Percentiles rank a stretch among this genome's conserved stretches.
These are phyloP conservation scores for Himalopsyche tibetana DNA, from an alignment of 2,888 invertebrate genomes.

Conservation along the genomic window DNA sequence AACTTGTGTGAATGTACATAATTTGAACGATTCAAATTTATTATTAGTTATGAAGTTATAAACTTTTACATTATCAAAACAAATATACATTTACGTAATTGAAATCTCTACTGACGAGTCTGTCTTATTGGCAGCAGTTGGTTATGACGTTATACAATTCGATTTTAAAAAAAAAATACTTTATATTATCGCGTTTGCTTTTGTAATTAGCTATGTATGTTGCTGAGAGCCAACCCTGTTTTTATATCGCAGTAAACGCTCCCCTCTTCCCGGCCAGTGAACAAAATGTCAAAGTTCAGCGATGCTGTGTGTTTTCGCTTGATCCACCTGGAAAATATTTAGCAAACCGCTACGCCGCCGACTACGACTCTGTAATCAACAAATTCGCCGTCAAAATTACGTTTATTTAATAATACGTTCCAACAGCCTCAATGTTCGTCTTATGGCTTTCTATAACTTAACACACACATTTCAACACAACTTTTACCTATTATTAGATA, in stretches of 20 bases:
- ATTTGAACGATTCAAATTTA: no score
- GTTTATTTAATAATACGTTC: neutral
- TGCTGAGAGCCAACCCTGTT: neutral
- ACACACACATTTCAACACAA: neutral
- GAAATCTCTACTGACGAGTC: no score
- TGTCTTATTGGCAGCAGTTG: no score
- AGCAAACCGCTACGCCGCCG: neutral
- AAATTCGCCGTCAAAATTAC: constrained; percentile 13
- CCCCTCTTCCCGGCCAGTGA: neutral
- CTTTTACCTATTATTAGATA: neutral
- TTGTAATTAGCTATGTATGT: no score
- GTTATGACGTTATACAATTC: no score
- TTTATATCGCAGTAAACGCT: neutral
- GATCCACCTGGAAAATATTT: constrained; percentile 14
- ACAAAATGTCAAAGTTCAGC: constrained; percentile 16
- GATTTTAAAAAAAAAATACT: no score
- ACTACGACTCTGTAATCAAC: constrained; percentile 17
- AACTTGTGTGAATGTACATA: no score
- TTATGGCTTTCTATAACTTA: neutral
- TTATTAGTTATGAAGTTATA: no score
- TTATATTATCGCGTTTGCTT: no score
- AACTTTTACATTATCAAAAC: no score
- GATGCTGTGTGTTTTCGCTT: neutral
- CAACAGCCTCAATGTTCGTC: neutral
- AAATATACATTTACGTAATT: no score